Conservation (phyloP, 2,797 vertebrate species). For the Rhynchotus rufescens region DNA sequence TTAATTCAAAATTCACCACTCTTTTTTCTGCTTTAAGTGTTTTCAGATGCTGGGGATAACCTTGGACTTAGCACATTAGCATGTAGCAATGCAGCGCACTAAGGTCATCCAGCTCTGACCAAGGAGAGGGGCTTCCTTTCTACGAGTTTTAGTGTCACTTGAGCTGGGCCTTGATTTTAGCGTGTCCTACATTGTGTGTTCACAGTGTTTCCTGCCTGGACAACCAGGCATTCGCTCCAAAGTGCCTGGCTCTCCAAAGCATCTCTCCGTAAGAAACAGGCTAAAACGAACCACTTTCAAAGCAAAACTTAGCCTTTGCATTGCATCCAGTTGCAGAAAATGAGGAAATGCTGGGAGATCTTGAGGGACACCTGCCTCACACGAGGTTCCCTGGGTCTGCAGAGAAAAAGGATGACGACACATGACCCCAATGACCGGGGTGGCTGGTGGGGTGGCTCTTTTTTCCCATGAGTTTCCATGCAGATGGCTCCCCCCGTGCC, state of each 20-base stretch:
- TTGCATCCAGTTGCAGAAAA: neutral
- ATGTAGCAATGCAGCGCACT: too few relatives aligned
- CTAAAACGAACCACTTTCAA: neutral
- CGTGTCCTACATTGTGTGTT: too few relatives aligned
- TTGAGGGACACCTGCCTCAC: too few relatives aligned
- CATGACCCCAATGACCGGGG: too few relatives aligned
- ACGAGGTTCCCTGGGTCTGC: neutral
- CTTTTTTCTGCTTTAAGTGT: neutral
- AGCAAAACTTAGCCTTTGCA: neutral
- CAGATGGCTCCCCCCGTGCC: conserved; percentile 55
- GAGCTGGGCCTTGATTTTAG: neutral
- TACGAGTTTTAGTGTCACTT: neutral
- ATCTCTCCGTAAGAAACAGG: neutral
- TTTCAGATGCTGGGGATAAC: neutral
- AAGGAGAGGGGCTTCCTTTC: neutral
- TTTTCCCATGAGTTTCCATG: conserved; percentile 54
- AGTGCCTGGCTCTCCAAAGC: neutral
- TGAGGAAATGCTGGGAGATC: neutral
- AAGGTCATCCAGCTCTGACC: neutral
- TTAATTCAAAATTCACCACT: neutral
- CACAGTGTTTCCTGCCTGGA: neutral
- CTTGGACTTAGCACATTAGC: neutral
- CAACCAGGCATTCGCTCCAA: neutral
- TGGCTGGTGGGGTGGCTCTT: too few relatives aligned
- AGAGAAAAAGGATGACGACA: too few relatives aligned